These are phyloP conservation scores for Cloeon dipterum DNA, from an alignment of 2,888 invertebrate species.

Conservation along the genomic window DNA sequence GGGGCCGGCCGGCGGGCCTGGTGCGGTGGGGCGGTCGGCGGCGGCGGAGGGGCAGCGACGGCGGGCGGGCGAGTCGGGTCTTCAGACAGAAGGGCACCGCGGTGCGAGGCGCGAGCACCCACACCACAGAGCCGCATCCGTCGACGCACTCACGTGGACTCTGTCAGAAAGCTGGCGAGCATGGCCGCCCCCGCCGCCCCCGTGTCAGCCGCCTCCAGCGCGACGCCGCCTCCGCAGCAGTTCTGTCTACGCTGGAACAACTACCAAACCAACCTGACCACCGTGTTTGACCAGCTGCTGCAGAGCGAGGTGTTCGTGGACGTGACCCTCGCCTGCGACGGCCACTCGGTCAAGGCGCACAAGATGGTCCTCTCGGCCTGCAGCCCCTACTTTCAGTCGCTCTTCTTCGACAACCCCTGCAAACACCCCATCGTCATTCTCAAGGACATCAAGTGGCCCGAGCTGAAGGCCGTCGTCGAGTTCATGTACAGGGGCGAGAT, in stretches of 20 bases:
- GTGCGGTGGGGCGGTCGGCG: not conserved
- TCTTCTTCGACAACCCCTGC: conserved; percentile 82
- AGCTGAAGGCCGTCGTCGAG: conserved; percentile 73
- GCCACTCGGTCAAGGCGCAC: conserved; percentile 75
- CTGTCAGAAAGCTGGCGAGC: not conserved
- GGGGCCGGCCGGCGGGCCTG: not conserved
- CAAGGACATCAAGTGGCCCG: conserved; percentile 75
- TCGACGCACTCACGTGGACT: not conserved
- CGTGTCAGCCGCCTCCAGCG: not conserved
- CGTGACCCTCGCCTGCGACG: conserved; percentile 78
- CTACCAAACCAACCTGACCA: conserved; percentile 72
- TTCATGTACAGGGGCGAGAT: conserved; percentile 96
- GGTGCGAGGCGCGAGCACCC: conserved; percentile 2
- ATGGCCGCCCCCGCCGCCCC: not conserved
- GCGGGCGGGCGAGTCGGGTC: not conserved
- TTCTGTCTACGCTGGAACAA: conserved; percentile 87
- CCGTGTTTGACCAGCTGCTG: conserved; percentile 69
- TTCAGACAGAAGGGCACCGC: not conserved
- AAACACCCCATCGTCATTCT: conserved; percentile 84
- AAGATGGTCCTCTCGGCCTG: conserved; percentile 85
- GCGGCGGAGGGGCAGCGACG: not conserved
- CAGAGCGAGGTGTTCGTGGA: conserved; percentile 80
- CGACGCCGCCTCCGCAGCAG: conserved; percentile 36
- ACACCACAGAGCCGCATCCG: not conserved
- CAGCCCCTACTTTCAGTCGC: conserved; percentile 75